Base-by-base conservation (phyloP, 2,888 invertebrate genomes). In the Dasysyrphus albostriatus region DNA sequence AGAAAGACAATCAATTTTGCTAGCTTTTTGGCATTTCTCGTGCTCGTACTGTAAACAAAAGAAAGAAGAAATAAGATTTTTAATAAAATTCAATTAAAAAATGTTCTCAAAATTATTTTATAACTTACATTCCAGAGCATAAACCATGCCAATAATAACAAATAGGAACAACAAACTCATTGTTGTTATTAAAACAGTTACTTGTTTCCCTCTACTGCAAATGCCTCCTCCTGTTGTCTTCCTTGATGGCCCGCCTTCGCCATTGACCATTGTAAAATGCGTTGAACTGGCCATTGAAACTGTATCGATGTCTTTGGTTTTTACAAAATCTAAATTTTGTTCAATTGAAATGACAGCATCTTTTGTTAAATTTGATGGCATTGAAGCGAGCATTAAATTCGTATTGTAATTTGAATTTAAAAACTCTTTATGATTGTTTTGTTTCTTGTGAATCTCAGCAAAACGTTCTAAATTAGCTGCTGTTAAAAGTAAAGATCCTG, bases 241-340 rank as follows among this genome's bases (percentile, higher is more conserved):
- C 90, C 95, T 94, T 69, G 92, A 91, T 87, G 94, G 94, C 90
- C 95, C 94, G 74, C 95, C 94, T 89, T 95, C 94, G 75, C 96
- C 96, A 91, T 97, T 97, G 83, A 97, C 96, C 75, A 97, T 96
- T 12, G 97, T 97, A 92, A 97, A 97, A 92, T 97, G 97, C 90
- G 96, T 97, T 84, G 97, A 97, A 93, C 97, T 97, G 72, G 97
- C 97, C 83, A 97, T 94, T 49, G 97, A 97, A 80, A 94, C 94
- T 69, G 95, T 94, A 91, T 97, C 97, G 93, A 93, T 89, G 94
- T 94, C 91, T 94, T 94, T 89, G 93, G 93, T 89, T 91, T 90
- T 90, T 82, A 91, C 89, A 74, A 91, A 91, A 89, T 92, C 89
- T 88, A 92, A 89, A 90, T 92, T 92, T 80, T 92, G 91, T 90